These are phyloP conservation scores for Passer montanus DNA, from an alignment of 2,113 vertebrate species.

Conservation along the genomic window DNA sequence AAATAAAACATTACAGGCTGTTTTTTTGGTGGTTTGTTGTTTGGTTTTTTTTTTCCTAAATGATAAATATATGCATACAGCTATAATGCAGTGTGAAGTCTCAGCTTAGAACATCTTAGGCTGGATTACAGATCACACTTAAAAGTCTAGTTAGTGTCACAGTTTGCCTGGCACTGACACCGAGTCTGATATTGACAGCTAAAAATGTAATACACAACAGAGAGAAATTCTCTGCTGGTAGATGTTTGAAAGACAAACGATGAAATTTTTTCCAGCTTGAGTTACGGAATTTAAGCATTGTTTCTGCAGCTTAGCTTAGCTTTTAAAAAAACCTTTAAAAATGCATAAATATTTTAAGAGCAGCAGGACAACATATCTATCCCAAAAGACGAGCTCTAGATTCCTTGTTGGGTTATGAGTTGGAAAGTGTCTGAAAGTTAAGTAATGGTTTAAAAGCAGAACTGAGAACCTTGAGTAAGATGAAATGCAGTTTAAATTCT, in stretches of 20 bases:
- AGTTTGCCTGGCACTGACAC: constrained; percentile 5
- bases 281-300: background rate
- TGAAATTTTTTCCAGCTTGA: background rate
- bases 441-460: background rate
- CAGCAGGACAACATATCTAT: background rate
- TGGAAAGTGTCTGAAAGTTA: background rate
- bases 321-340: background rate
- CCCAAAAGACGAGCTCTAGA: background rate
- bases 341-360: background rate
- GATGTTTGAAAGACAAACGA: background rate
- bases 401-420: background rate
- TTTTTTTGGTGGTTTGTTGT: background rate
- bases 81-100: background rate
- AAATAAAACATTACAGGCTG: background rate
- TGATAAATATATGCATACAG: background rate
- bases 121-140: background rate
- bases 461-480: background rate
- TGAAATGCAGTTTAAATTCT: background rate
- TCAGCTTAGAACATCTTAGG: background rate
- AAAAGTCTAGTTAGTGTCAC: background rate
- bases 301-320: background rate
- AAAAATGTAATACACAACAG: background rate
- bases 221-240: background rate
- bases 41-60: background rate
- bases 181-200: background rate